Evolutionary conservation across 1,140 invertebrate species (phyloP), one percentile per base, ranked within the genome.

Genomic region (Araneus ventricosus): DNA sequence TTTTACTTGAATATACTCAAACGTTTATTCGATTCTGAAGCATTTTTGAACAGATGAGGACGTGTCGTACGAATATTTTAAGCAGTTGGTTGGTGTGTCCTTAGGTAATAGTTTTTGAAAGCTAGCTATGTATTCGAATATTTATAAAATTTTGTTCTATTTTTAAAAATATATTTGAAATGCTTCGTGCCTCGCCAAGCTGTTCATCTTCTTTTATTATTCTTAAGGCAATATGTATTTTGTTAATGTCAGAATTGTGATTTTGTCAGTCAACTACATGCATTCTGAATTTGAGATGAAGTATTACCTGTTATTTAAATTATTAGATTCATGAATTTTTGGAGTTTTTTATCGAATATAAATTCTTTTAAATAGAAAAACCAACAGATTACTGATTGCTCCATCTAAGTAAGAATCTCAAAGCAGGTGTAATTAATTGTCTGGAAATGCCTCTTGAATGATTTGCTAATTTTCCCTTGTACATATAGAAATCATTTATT

Each of bases 61-160:
- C 70, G 70, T 75, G 70, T 75, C 67, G 67, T 75, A 34, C 27
- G 70, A 75, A 75, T 75, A 75, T 75, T 75, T 75, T 75, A 37
- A 20, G 70, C 30, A 34, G 20, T 37, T 75, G 63, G 27, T n/a
- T 67, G 17, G 30, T 75, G 70, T 75, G 30, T 75, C 30, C 20
- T 20, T 5, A 75, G 30, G 70, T 75, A 75, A 75, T 75, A 20
- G 22, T 37, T 75, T 75, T 34, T 27, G n/a, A 27, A 67, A n/a
- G 0, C 10, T 67, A 10, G 27, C 27, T 63, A n/a, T 63, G 8
- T 14, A 14, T 67, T 67, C 63, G n/a, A n/a, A 67, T 67, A 10
- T 67, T 7, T 67, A 14, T 10, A 27, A 37, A 30, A 34, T 8
- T 67, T 67, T 67, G 4, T 1, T 75, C 20, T 5, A 6, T 0